phyloP scores from a whole-genome alignment of 2,888 invertebrate species.

The Epirrhoe tristata region DNA sequence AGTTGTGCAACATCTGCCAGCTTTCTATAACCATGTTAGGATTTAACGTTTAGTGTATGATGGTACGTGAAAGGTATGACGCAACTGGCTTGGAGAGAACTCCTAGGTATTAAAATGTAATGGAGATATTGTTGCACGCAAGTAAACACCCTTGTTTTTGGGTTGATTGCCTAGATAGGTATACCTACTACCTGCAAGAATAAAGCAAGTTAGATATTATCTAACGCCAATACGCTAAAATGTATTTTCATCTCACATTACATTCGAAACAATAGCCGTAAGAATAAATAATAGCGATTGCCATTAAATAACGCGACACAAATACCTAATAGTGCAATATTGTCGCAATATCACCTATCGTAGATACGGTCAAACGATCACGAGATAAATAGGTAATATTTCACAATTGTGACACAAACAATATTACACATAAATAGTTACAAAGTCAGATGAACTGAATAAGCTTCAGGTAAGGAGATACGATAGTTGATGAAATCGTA shows the following conservation, averaged over 20 bases:
- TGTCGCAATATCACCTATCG: constrained; percentile 39
- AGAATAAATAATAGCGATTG: constrained; percentile 15
- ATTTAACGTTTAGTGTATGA: constrained; percentile 24
- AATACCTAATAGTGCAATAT: constrained; percentile 33
- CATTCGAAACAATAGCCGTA: constrained; percentile 19
- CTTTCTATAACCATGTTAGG: constrained; percentile 50
- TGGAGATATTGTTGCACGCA: background rate
- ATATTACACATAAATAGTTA: background rate
- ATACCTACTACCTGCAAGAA: background rate
- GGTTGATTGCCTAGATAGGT: background rate
- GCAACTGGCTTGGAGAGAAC: background rate
- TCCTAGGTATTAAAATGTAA: background rate
- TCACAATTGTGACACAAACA: constrained; percentile 16
- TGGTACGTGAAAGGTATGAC: constrained; percentile 19
- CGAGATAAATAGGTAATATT: constrained; percentile 44
- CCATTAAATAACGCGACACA: constrained; percentile 14
- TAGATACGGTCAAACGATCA: constrained; percentile 47
- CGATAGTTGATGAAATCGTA: background rate
- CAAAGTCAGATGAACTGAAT: constrained; percentile 1
- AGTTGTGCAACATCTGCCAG: constrained; percentile 51
- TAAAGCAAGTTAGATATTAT: background rate
- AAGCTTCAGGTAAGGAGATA: background rate
- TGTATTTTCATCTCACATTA: background rate
- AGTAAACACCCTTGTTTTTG: background rate
- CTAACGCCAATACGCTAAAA: background rate